Evolutionary conservation across 2,888 invertebrate genomes (phyloP), one percentile per base, ranked within the genome.

Genomic region (Drosophila nr. fundita): DNA sequence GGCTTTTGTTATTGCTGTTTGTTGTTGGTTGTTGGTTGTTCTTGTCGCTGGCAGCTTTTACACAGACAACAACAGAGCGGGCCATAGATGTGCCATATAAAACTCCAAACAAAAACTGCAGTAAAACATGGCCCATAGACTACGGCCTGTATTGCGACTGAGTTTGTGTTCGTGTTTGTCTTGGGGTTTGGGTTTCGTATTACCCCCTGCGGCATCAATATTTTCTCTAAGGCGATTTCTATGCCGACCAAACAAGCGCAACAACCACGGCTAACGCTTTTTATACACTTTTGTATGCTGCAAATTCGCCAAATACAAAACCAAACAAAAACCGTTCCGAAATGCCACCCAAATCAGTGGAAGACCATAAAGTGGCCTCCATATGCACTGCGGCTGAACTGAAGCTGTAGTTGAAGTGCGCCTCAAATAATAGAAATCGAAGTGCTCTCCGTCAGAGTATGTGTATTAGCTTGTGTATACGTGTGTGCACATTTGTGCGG

Each of bases 101-200:
- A 87, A 81, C 67, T 87, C 69, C 65, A 68, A 82, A 81, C 87
- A 89, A 89, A 84, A 84, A 84, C 82, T 84, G 84, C 89, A 87
- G 79, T 87, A 89, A 89, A 82, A 87, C 87, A 87, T 75, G 68
- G 59, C 49, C 64, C 62, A 82, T 59, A 69, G 73, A 73, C 68
- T 68, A 70, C 65, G 53, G 38, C 54, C 45, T 45, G 45, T 45
- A 45, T 15, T 45, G 15, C 45, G 45, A 15, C 38, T 69, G 53
- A 21, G 27, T 49, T 62, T 64, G 24, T 15, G 15, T 38, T 64
- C 54, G 29, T 40, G 21, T 42, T 53, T 63, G 61, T 52, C 21
- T 55, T 48, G 50, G 53, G 34, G 45, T 42, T 42, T 52, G 58
- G 29, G 52, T 48, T 60, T 64, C 6, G 66, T 65, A 71, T 70